These are phyloP conservation scores for Rallus limicola DNA, from an alignment of 2,113 vertebrate genomes.

Conservation along the genomic window DNA sequence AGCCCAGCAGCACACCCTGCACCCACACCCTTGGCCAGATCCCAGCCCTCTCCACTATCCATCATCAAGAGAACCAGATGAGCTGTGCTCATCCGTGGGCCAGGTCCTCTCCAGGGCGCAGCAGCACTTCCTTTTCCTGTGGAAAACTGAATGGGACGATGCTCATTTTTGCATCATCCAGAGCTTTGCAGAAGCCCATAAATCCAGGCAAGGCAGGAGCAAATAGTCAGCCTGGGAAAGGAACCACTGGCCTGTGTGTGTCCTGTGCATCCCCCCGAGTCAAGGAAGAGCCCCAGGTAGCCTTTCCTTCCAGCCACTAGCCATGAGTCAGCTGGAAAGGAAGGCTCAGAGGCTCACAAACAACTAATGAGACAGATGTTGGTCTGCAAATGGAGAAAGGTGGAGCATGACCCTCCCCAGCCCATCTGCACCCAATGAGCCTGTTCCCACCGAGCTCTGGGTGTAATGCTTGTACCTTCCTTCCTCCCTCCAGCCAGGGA, in stretches of 20 bases:
- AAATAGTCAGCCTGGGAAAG: rapidly evolving
- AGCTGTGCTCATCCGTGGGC: rapidly evolving
- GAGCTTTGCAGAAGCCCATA: not conserved
- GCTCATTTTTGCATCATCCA: not conserved
- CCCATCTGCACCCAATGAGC: not conserved
- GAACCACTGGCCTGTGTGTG: not conserved
- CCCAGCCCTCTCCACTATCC: not conserved
- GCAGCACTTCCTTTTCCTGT: not conserved
- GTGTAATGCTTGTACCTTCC: not conserved
- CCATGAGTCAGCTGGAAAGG: not conserved
- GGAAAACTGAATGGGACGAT: rapidly evolving
- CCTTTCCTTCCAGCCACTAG: not conserved
- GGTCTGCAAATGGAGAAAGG: not conserved
- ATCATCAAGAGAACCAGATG: not conserved
- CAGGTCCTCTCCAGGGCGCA: not conserved
- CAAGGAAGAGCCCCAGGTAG: not conserved
- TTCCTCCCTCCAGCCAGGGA: not conserved
- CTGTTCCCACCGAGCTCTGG: not conserved
- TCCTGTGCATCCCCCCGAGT: not conserved
- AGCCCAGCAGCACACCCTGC: not conserved
- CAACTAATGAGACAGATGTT: not conserved
- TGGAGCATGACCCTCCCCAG: not conserved
- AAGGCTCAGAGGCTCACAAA: not conserved
- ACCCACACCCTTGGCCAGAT: not conserved
- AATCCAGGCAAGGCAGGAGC: not conserved